phyloP scores from a whole-genome alignment of 1,140 invertebrate genomes.

The Eupristina koningsbergeri region DNA sequence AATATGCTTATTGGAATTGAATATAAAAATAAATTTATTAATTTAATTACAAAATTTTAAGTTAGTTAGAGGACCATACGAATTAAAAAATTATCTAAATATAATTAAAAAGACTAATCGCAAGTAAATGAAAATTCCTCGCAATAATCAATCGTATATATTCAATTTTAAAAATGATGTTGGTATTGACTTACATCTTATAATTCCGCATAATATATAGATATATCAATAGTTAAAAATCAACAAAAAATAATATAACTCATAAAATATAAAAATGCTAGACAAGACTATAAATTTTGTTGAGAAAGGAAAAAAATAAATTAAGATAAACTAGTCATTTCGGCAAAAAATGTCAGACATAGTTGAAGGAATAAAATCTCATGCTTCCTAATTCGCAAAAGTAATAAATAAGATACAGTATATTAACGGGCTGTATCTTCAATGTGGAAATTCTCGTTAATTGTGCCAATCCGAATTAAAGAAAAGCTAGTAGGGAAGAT shows the following conservation, averaged over 20 bases:
- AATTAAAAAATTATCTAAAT: slow-evolving; percentile 30
- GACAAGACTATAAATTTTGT: slow-evolving; percentile 13
- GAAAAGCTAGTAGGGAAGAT: neutral
- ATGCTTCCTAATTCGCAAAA: slow-evolving; percentile 45
- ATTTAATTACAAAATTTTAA: slow-evolving; percentile 21
- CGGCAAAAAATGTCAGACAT: slow-evolving; percentile 18
- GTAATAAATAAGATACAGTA: slow-evolving; percentile 37
- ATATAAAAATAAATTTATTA: neutral
- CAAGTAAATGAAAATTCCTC: neutral
- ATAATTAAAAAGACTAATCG: slow-evolving; percentile 38
- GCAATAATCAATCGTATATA: slow-evolving; percentile 5
- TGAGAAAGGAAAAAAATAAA: slow-evolving; percentile 19
- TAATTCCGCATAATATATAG: slow-evolving; percentile 33
- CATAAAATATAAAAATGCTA: neutral
- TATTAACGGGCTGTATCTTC: slow-evolving; percentile 36
- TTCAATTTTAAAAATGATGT: slow-evolving; percentile 15
- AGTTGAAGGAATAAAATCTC: slow-evolving; percentile 33
- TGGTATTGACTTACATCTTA: slow-evolving; percentile 24
- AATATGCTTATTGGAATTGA: neutral
- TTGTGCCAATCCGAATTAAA: slow-evolving; percentile 55
- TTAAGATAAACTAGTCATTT: slow-evolving; percentile 35
- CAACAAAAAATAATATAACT: neutral
- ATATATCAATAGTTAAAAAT: slow-evolving; percentile 16
- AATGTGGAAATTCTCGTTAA: slow-evolving; percentile 46
- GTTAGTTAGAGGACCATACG: slow-evolving; percentile 45